Percentiles rank a stretch among this genome's conserved stretches.
Conservation (phyloP, 2,888 invertebrate species). For the Cantharis nigra region DNA sequence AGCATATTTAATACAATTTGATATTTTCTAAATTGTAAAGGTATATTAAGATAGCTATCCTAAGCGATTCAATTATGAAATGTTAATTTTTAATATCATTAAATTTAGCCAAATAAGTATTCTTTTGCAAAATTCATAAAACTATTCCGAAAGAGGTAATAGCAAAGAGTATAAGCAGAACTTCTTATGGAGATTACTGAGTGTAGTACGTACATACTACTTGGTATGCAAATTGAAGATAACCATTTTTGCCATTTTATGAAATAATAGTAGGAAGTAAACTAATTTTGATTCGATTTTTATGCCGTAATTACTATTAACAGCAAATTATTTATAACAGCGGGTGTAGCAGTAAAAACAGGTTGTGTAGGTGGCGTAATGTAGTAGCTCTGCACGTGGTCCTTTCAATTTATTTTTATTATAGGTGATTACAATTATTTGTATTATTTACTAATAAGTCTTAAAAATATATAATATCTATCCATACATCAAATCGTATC, state of each 20-base stretch:
- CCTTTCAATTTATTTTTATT: constrained; percentile 20
- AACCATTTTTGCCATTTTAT: background rate
- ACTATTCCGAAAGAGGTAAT: no score
- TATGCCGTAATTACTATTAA: constrained; percentile 21
- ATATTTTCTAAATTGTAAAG: background rate
- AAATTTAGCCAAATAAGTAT: background rate
- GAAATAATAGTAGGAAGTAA: background rate
- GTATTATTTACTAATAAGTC: background rate
- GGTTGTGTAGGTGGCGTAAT: constrained; percentile 28
- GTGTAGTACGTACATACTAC: no score
- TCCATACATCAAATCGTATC: background rate
- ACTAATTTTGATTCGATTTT: constrained; percentile 17
- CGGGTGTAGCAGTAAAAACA: constrained; percentile 24
- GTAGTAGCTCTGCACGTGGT: constrained; percentile 28
- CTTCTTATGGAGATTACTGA: no score
- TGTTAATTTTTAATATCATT: background rate
- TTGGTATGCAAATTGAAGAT: background rate
- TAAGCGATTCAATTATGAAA: background rate
- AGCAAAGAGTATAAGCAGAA: no score
- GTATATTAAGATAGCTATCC: background rate
- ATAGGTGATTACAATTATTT: background rate
- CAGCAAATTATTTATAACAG: constrained; percentile 29
- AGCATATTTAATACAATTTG: background rate
- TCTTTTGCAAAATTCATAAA: no score
- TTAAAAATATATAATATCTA: background rate